Percentiles rank a stretch among this genome's conserved stretches.
Conservation (phyloP, 2,888 invertebrate species). For the Pandemis heparana region DNA sequence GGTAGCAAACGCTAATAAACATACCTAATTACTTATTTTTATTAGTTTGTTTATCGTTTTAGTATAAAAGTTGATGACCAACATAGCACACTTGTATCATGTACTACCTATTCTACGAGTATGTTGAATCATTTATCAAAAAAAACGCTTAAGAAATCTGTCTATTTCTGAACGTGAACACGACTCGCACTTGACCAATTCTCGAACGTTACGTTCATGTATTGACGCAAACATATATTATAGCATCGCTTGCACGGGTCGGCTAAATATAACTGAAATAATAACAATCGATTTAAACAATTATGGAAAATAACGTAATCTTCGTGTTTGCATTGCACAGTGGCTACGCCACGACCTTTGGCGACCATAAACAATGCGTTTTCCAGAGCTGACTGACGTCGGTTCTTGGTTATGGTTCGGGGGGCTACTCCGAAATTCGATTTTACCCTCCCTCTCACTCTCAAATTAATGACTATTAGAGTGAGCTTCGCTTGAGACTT, state of each 20-base stretch:
- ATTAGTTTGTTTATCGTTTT: no score
- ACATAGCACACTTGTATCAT: no score
- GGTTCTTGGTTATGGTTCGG: background rate
- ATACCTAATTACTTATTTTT: no score
- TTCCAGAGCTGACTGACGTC: background rate
- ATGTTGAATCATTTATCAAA: background rate
- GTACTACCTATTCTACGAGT: no score
- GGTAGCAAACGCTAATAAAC: no score
- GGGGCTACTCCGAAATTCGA: no score
- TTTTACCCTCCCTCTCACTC: no score
- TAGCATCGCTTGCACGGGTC: conserved; percentile 3
- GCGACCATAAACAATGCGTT: conserved; percentile 3
- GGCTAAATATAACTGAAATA: conserved; percentile 14
- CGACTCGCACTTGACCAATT: conserved; percentile 9
- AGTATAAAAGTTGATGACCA: no score
- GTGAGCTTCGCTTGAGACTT: no score
- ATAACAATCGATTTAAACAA: conserved; percentile 20
- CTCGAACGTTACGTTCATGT: background rate
- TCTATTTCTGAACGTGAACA: background rate
- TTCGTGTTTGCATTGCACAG: background rate
- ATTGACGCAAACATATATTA: conserved; percentile 15
- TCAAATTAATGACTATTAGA: no score
- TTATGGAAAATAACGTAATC: conserved; percentile 25
- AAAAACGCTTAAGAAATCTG: background rate
- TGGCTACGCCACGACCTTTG: conserved; percentile 4